These are phyloP conservation scores for Sminthopsis crassicaudata DNA, from an alignment of 2,113 vertebrate genomes.

Conservation along the genomic window DNA sequence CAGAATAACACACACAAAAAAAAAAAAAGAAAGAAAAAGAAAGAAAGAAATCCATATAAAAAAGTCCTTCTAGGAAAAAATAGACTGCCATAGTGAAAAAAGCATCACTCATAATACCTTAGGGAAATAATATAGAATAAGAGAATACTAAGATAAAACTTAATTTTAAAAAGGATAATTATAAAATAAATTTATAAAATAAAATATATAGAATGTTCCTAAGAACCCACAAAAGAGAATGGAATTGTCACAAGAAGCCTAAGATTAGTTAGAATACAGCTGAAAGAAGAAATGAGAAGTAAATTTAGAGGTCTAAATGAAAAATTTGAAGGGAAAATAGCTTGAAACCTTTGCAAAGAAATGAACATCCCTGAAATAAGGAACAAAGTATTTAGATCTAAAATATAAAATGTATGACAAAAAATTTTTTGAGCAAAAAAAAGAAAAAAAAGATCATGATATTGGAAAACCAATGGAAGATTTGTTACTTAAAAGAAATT, in stretches of 20 bases:
- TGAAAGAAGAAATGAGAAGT: background rate
- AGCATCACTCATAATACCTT: background rate
- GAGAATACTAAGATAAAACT: background rate
- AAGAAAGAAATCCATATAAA: background rate
- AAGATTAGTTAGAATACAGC: background rate
- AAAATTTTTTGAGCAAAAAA: background rate
- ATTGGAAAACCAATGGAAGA: background rate
- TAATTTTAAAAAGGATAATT: background rate
- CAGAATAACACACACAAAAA: background rate
- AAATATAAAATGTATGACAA: background rate
- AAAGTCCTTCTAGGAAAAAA: background rate
- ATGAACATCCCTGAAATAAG: background rate
- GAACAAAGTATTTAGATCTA: background rate
- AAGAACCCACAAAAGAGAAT: background rate
- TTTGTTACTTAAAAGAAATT: background rate
- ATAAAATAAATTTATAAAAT: background rate
- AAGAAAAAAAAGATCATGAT: background rate
- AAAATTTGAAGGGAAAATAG: background rate
- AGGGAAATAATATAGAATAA: background rate
- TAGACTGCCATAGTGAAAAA: background rate
- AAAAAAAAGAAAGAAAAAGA: background rate
- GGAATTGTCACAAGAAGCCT: background rate
- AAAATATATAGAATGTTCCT: background rate
- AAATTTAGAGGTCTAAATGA: background rate
- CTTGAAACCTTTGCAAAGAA: background rate